Evolutionary conservation across 2,797 vertebrate genomes (phyloP).

Genomic region (Syngnathus rostellatus): DNA sequence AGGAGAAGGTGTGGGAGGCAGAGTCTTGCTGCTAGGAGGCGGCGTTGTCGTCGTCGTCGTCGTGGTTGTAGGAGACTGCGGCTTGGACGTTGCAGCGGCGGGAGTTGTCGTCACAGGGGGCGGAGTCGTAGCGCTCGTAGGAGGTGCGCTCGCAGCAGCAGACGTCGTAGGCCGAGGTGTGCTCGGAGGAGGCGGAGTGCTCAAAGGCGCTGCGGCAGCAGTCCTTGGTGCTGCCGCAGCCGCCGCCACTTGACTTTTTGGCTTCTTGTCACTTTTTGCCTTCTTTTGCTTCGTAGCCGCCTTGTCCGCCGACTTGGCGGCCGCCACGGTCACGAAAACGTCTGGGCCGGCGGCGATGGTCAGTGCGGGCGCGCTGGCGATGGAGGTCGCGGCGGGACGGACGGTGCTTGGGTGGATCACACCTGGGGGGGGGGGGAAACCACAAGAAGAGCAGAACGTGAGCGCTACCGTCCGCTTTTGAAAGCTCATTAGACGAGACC

Average conservation of each 20-base stretch:
- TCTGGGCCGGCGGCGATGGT: background rate
- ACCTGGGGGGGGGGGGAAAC: slow-evolving; percentile 43
- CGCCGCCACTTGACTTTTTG: slow-evolving; percentile 34
- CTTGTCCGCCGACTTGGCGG: slow-evolving; percentile 15
- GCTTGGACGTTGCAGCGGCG: slow-evolving; percentile 14
- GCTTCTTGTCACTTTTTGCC: slow-evolving; percentile 34
- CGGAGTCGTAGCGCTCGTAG: slow-evolving; percentile 27
- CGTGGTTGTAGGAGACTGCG: background rate
- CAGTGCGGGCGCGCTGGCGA: background rate
- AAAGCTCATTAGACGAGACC: too few relatives aligned
- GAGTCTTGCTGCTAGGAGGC: background rate
- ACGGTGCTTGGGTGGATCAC: slow-evolving; percentile 55
- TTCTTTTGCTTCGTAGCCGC: slow-evolving; percentile 54
- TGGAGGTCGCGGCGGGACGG: slow-evolving; percentile 25
- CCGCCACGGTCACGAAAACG: background rate
- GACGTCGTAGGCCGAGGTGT: slow-evolving; percentile 11
- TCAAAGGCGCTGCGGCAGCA: background rate
- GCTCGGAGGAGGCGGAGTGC: slow-evolving; percentile 24
- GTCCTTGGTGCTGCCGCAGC: background rate
- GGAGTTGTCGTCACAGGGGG: slow-evolving; percentile 7
- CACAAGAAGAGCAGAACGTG: too few relatives aligned
- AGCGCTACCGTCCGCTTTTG: background rate
- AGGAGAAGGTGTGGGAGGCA: background rate
- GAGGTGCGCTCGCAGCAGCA: background rate
- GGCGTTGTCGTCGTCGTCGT: slow-evolving; percentile 7